These are phyloP conservation scores for Pemphigus obesinymphae DNA, from an alignment of 1,140 invertebrate genomes.

Conservation along the genomic window DNA sequence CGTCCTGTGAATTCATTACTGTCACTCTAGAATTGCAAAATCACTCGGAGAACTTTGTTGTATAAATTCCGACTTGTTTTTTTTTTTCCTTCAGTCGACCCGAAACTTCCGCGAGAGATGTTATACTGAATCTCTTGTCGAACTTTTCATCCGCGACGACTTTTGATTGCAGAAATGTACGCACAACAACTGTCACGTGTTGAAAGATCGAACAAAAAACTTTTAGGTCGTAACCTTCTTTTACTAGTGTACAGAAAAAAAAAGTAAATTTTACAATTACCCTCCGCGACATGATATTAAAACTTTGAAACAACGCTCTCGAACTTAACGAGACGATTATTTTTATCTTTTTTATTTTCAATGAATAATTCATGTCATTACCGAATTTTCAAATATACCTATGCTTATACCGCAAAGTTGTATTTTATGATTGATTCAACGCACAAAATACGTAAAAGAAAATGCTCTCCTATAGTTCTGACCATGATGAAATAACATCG, in stretches of 20 bases:
- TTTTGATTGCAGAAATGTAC: background rate
- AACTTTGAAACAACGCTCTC: background rate
- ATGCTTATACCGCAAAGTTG: too few species aligned
- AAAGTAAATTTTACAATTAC: background rate
- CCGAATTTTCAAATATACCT: background rate
- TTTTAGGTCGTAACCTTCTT: background rate
- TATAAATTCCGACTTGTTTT: background rate
- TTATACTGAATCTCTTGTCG: background rate
- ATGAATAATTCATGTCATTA: conserved; percentile 14
- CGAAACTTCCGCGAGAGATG: background rate
- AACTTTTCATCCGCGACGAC: background rate
- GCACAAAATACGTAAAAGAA: too few species aligned
- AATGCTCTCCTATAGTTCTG: too few species aligned
- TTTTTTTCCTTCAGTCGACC: background rate
- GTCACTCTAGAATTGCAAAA: background rate
- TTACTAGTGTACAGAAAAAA: background rate
- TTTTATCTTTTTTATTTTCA: background rate
- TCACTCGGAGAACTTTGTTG: background rate
- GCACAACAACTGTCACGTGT: background rate
- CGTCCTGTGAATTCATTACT: background rate
- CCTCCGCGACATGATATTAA: background rate
- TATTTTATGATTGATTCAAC: background rate
- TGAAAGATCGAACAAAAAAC: background rate
- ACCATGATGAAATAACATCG: too few species aligned
- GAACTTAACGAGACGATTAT: background rate